Evolutionary conservation across 2,888 invertebrate genomes (phyloP).

Genomic region (Bruchidius siliquastri): DNA sequence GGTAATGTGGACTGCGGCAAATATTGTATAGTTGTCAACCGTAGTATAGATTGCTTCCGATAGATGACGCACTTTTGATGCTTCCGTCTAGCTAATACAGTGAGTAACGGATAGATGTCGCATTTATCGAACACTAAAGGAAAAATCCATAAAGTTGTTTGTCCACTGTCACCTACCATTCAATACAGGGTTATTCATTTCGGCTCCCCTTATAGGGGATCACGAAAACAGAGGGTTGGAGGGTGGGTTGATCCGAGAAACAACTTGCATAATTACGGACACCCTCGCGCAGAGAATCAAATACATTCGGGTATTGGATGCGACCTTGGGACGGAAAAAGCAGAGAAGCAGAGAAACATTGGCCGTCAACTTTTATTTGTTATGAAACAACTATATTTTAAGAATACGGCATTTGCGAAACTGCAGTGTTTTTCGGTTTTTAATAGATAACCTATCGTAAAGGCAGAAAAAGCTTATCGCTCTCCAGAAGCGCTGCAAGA

Average conservation of each 20-base stretch:
- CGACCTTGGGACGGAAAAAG: neutral
- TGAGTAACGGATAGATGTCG: neutral
- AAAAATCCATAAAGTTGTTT: neutral
- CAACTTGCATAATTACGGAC: neutral
- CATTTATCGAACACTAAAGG: neutral
- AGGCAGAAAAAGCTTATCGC: too few relatives aligned
- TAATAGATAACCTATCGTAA: too few relatives aligned
- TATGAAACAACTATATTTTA: too few relatives aligned
- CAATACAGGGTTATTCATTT: neutral
- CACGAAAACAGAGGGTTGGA: neutral
- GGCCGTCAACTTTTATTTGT: too few relatives aligned
- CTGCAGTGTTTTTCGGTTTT: too few relatives aligned
- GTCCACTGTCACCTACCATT: neutral
- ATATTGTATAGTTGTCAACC: too few relatives aligned
- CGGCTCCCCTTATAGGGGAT: neutral
- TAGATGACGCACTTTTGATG: too few relatives aligned
- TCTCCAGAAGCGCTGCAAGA: too few relatives aligned
- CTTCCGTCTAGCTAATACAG: too few relatives aligned
- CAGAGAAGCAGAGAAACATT: neutral
- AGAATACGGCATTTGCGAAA: too few relatives aligned
- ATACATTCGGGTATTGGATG: neutral
- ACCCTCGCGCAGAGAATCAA: neutral
- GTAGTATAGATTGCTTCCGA: too few relatives aligned
- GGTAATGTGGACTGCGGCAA: too few relatives aligned
- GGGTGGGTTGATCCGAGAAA: neutral